Conservation (phyloP, 2,888 invertebrate species). For the Sphaerophoria rueppellii region DNA sequence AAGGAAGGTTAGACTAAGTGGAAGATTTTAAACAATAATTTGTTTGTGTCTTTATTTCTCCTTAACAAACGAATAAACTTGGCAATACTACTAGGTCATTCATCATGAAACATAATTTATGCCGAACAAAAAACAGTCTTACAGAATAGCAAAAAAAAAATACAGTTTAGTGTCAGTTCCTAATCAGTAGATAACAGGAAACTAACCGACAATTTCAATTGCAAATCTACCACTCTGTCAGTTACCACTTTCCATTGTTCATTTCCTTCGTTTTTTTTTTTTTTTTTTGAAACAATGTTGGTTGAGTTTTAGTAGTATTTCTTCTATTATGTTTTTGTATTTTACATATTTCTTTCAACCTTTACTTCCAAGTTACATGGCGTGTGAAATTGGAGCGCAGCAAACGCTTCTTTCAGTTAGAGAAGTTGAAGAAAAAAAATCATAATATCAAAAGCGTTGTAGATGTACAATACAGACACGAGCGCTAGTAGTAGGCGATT, state of each 20-base stretch:
- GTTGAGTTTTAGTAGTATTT: slow-evolving; percentile 10
- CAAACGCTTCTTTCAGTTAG: slow-evolving; percentile 42
- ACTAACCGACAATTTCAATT: slow-evolving; percentile 44
- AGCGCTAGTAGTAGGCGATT: slow-evolving; percentile 32
- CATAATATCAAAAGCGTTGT: slow-evolving; percentile 28
- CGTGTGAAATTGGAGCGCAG: slow-evolving; percentile 51
- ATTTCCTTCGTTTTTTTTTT: slow-evolving; percentile 26
- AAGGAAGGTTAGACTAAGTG: slow-evolving; percentile 4
- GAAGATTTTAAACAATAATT: neutral
- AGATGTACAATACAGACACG: neutral
- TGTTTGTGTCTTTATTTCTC: slow-evolving; percentile 1
- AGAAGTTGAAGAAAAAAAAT: neutral
- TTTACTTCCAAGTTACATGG: slow-evolving; percentile 32
- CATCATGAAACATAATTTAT: slow-evolving; percentile 24
- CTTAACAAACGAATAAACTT: slow-evolving; percentile 12
- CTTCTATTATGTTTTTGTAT: neutral
- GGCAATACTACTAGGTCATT: neutral
- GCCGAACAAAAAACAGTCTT: slow-evolving; percentile 1
- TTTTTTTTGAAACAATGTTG: slow-evolving; percentile 12
- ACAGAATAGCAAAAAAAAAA: neutral
- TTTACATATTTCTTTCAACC: slow-evolving; percentile 32
- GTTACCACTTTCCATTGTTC: slow-evolving; percentile 53
- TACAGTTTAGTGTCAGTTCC: slow-evolving; percentile 27
- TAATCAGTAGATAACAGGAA: slow-evolving; percentile 46
- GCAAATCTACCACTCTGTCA: slow-evolving; percentile 28